These are phyloP conservation scores for Napeogenes inachia DNA, from an alignment of 2,888 invertebrate genomes.

Conservation along the genomic window DNA sequence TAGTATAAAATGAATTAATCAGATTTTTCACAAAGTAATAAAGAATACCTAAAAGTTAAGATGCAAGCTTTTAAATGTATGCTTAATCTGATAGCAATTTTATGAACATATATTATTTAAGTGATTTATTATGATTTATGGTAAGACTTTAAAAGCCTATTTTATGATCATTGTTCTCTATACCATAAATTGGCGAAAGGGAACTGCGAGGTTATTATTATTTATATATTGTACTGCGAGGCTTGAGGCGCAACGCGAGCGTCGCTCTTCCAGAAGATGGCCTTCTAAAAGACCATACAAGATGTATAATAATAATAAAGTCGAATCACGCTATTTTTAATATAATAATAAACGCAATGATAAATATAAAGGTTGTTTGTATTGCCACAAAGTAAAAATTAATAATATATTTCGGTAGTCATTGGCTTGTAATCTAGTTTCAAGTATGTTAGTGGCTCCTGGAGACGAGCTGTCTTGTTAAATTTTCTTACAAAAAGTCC, in stretches of 20 bases:
- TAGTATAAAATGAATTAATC: neutral
- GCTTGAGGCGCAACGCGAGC: no score
- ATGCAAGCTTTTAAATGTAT: neutral
- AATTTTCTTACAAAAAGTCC: conserved; percentile 56
- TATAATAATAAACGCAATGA: neutral
- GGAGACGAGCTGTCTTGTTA: conserved; percentile 56
- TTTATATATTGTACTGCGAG: no score
- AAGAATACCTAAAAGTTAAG: neutral
- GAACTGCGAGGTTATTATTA: neutral
- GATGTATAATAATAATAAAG: no score
- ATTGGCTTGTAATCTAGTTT: conserved; percentile 27
- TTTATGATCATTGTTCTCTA: conserved; percentile 4
- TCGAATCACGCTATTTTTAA: neutral
- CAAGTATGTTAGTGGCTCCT: conserved; percentile 51
- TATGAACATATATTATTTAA: neutral
- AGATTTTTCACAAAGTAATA: neutral
- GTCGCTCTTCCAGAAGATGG: no score
- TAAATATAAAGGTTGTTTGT: neutral
- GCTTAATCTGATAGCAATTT: neutral
- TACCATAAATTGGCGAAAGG: conserved; percentile 2
- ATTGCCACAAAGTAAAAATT: neutral
- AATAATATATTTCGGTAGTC: no score
- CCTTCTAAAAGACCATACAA: no score
- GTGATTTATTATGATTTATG: conserved; percentile 6
- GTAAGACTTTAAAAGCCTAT: conserved; percentile 2